Percentiles rank a stretch among this genome's conserved stretches.
Evolutionary conservation across 1,140 invertebrate species (phyloP).

Genomic region (Drosophila seguyi): DNA sequence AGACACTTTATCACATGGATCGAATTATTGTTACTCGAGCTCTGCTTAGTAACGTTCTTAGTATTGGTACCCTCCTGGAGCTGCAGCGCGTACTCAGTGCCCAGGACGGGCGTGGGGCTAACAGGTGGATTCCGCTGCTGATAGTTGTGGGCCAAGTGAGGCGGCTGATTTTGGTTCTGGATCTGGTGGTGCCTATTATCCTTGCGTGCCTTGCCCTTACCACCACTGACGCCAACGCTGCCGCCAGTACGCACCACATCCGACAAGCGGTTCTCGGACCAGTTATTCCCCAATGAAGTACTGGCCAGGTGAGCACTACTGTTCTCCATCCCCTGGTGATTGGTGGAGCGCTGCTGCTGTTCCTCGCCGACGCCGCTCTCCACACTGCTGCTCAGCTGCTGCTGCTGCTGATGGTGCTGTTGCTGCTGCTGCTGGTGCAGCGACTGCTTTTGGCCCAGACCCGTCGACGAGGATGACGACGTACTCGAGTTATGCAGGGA

Average conservation of each 20-base stretch:
- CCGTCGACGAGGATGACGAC: slow-evolving; percentile 26
- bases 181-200: slow-evolving; percentile 71
- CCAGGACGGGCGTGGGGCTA: slow-evolving; percentile 59
- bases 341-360: slow-evolving; percentile 50
- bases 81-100: slow-evolving; percentile 34
- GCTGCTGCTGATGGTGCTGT: slow-evolving; percentile 25
- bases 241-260: slow-evolving; percentile 90
- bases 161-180: slow-evolving; percentile 34
- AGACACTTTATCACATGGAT: slow-evolving; percentile 85
- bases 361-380: slow-evolving; percentile 47
- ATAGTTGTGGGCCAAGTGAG: slow-evolving; percentile 84
- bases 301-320: slow-evolving; percentile 46
- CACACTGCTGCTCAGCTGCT: slow-evolving; percentile 25
- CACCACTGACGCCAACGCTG: slow-evolving; percentile 27
- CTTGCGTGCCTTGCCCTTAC: slow-evolving; percentile 84
- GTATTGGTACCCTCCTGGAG: slow-evolving; percentile 64
- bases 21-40: slow-evolving; percentile 83
- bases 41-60: slow-evolving; percentile 79
- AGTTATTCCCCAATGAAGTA: slow-evolving; percentile 70
- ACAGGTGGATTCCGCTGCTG: slow-evolving; percentile 57
- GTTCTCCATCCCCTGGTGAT: slow-evolving; percentile 53
- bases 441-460: slow-evolving; percentile 41
- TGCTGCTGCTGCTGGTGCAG: slow-evolving; percentile 43
- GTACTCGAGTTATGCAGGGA: slow-evolving; percentile 49
- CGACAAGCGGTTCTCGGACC: slow-evolving; percentile 88